phyloP scores from a whole-genome alignment of 2,113 vertebrate genomes.

The Vombatus ursinus region DNA sequence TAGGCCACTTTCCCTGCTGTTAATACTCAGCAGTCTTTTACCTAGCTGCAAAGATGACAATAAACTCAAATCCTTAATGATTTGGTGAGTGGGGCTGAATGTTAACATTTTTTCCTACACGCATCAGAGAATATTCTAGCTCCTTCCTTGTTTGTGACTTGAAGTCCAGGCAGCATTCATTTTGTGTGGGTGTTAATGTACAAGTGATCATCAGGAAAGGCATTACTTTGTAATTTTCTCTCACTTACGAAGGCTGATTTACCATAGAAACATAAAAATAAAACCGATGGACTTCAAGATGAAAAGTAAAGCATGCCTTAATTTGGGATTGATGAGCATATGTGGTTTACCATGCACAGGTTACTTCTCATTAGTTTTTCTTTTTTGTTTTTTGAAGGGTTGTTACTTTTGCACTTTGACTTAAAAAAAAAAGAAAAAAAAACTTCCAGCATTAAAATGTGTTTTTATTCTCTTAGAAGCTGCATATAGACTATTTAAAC shows the following conservation, averaged over 20 bases:
- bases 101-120: background rate
- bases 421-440: background rate
- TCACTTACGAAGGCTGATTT: conserved; percentile 53
- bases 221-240: conserved; percentile 62
- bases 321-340: conserved; percentile 47
- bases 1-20: background rate
- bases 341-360: background rate
- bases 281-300: conserved; percentile 54
- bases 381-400: background rate
- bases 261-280: conserved; percentile 64
- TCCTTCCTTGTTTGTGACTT: background rate
- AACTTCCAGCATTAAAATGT: background rate
- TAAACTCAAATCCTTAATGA: conserved; percentile 3
- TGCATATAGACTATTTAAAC: background rate
- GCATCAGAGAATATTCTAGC: background rate
- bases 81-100: background rate
- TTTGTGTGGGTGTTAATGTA: conserved; percentile 37
- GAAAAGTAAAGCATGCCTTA: conserved; percentile 57
- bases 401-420: background rate
- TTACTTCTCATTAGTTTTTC: background rate
- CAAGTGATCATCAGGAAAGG: conserved; percentile 40
- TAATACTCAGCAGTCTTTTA: background rate
- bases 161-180: background rate
- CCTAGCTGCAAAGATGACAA: background rate
- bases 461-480: conserved; percentile 6